These are phyloP conservation scores for Orthonyx spaldingii DNA, from an alignment of 2,113 vertebrate species.

Conservation along the genomic window DNA sequence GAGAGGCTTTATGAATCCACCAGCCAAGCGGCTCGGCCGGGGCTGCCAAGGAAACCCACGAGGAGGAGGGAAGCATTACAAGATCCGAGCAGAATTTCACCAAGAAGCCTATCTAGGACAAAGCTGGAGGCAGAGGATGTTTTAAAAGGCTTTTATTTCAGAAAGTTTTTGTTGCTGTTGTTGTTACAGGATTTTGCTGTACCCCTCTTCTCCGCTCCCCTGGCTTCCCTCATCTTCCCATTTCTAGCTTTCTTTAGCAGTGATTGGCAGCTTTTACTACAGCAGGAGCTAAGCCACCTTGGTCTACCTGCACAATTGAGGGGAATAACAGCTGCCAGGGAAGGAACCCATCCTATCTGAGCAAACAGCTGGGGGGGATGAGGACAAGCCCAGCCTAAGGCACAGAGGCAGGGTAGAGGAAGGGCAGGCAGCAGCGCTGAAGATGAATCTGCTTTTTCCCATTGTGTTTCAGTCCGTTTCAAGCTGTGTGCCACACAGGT, in stretches of 20 bases:
- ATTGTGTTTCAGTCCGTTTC: not conserved
- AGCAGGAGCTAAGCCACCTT: not conserved
- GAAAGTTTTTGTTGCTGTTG: constrained; percentile 3
- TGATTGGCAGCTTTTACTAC: constrained; percentile 44
- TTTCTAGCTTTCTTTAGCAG: not conserved
- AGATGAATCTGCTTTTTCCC: not conserved
- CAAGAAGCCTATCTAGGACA: constrained; percentile 34
- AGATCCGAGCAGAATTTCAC: constrained; percentile 32
- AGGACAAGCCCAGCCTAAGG: not conserved
- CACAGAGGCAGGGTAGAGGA: not conserved
- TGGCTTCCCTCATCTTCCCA: not conserved
- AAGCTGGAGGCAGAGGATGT: not conserved
- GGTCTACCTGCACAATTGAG: not conserved
- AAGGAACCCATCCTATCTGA: not conserved
- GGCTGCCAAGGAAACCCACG: constrained; percentile 60
- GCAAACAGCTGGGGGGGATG: not conserved
- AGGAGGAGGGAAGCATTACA: constrained; percentile 29
- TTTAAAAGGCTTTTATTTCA: constrained; percentile 38
- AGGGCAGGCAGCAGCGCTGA: not conserved
- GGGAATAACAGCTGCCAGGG: not conserved
- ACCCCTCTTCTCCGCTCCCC: not conserved
- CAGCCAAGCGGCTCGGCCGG: not conserved
- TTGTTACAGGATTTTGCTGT: not conserved
- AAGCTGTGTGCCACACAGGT: not conserved
- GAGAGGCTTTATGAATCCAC: constrained; percentile 1